Evolutionary conservation across 2,113 vertebrate species (phyloP).

Genomic region (Pagrus major): DNA sequence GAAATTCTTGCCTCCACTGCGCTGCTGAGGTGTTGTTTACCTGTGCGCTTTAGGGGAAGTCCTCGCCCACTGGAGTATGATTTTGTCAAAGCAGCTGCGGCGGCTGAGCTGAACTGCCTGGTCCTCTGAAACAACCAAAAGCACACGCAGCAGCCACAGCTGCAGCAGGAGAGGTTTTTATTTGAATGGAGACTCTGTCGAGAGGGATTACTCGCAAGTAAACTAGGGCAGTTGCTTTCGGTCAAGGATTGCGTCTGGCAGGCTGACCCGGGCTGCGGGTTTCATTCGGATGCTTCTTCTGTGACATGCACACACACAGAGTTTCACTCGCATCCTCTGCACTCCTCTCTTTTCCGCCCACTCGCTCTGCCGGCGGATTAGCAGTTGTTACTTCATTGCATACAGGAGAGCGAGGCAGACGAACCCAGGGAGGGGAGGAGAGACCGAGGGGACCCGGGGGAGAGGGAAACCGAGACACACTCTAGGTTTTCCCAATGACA

Average conservation of each 20-base stretch:
- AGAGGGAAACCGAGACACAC: neutral
- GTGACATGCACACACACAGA: neutral
- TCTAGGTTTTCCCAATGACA: slow-evolving; percentile 36
- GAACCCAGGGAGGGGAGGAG: neutral
- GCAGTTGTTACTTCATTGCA: neutral
- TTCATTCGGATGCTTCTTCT: slow-evolving; percentile 34
- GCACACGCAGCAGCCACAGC: neutral
- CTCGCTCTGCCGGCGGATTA: slow-evolving; percentile 30
- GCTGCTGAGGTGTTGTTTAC: slow-evolving; percentile 31
- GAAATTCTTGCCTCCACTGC: neutral
- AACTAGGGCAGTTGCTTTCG: slow-evolving; percentile 58
- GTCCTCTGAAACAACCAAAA: slow-evolving; percentile 21
- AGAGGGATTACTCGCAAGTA: slow-evolving; percentile 53
- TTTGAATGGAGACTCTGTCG: slow-evolving; percentile 49
- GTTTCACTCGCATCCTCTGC: neutral
- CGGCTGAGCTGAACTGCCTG: neutral
- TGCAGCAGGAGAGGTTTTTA: slow-evolving; percentile 3
- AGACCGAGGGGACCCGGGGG: neutral
- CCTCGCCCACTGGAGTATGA: slow-evolving; percentile 7
- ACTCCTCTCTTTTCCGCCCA: neutral
- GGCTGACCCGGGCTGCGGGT: slow-evolving; percentile 16
- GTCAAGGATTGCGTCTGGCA: slow-evolving; percentile 47
- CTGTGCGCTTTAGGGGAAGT: slow-evolving; percentile 18
- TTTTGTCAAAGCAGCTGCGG: slow-evolving; percentile 8
- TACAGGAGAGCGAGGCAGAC: neutral